phyloP scores from a whole-genome alignment of 2,888 invertebrate genomes.

The Subacronicta megacephala region DNA sequence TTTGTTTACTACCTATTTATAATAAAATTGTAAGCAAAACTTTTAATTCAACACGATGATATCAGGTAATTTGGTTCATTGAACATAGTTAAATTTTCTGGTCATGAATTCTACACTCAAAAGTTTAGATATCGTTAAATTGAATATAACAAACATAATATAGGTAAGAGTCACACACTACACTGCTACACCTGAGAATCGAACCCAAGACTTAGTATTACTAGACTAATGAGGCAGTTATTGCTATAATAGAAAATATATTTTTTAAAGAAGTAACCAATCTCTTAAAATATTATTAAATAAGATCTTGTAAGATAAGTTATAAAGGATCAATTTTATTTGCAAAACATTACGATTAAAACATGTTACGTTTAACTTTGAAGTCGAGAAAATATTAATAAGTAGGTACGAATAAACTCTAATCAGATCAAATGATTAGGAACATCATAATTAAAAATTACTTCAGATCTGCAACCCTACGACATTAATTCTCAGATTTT shows the following conservation, averaged over 20 bases:
- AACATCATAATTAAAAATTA: not conserved
- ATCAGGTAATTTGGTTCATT: slow-evolving; percentile 32
- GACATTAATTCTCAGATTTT: slow-evolving; percentile 28
- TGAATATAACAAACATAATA: too few relatives aligned
- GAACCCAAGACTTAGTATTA: too few relatives aligned
- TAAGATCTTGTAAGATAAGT: too few relatives aligned
- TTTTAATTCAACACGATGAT: too few relatives aligned
- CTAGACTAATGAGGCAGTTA: too few relatives aligned
- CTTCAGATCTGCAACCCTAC: not conserved
- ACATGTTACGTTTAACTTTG: not conserved
- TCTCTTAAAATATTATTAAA: too few relatives aligned
- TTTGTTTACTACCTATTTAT: not conserved
- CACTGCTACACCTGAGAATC: too few relatives aligned
- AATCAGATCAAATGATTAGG: not conserved
- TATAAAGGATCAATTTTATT: too few relatives aligned
- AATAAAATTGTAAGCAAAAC: not conserved
- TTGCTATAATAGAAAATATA: too few relatives aligned
- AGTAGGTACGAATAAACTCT: not conserved
- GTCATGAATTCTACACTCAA: slow-evolving; percentile 15
- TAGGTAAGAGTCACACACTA: too few relatives aligned
- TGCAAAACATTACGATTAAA: too few relatives aligned
- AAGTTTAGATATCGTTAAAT: slow-evolving; percentile 29
- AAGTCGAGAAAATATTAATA: not conserved
- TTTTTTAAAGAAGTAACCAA: too few relatives aligned
- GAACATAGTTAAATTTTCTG: slow-evolving; percentile 1